phyloP scores from a whole-genome alignment of 2,888 invertebrate genomes.

The Fragum fragum region DNA sequence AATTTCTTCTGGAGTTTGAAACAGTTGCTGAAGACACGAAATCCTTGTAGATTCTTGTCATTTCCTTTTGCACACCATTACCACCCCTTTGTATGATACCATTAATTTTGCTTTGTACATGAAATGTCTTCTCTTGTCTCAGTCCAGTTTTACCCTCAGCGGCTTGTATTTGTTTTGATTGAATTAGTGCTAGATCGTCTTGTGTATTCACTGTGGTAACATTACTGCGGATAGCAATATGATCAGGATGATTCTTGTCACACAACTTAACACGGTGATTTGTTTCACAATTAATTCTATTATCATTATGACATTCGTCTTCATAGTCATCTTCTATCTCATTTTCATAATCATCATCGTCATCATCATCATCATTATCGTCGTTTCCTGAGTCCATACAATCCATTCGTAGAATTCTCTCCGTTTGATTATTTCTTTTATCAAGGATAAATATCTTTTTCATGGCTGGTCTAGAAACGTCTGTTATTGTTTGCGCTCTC shows the following conservation, averaged over 20 bases:
- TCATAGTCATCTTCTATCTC: conserved; percentile 31
- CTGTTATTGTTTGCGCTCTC: conserved; percentile 22
- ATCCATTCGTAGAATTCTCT: conserved; percentile 2
- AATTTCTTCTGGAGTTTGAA: neutral
- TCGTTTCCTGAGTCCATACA: conserved; percentile 49
- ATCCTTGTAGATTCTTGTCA: conserved; percentile 16
- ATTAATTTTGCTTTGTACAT: conserved; percentile 15
- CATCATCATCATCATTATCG: conserved; percentile 41
- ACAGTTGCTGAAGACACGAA: conserved; percentile 17
- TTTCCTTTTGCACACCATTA: neutral
- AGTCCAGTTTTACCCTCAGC: conserved; percentile 26
- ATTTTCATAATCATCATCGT: conserved; percentile 44
- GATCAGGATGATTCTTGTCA: conserved; percentile 41
- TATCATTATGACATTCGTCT: conserved; percentile 48
- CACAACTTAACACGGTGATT: conserved; percentile 32
- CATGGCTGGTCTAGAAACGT: conserved; percentile 13
- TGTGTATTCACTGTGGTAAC: conserved; percentile 58
- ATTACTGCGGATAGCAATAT: conserved; percentile 52
- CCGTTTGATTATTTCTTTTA: conserved; percentile 17
- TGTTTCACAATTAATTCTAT: conserved; percentile 17
- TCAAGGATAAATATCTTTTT: conserved; percentile 18
- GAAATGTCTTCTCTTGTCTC: conserved; percentile 46
- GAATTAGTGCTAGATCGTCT: conserved; percentile 53
- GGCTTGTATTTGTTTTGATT: neutral
- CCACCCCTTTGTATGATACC: neutral